phyloP scores from a whole-genome alignment of 1,140 invertebrate genomes.

The Teleogryllus occipitalis region DNA sequence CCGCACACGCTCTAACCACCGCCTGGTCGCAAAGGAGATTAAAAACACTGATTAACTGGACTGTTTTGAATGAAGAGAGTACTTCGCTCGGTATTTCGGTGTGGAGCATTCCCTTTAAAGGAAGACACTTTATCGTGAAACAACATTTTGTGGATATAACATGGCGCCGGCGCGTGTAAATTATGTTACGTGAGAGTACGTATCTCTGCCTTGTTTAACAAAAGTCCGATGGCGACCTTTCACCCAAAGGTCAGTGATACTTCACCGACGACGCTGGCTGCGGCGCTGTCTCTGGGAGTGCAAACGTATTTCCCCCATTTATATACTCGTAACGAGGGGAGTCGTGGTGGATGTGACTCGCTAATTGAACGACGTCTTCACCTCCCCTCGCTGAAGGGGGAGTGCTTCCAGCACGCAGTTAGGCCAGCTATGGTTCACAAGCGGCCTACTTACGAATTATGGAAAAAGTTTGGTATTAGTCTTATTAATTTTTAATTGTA shows the following conservation, averaged over 20 bases:
- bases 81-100: not conserved
- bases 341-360: too few species aligned
- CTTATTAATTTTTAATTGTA: too few species aligned
- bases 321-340: too few species aligned
- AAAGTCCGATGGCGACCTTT: not conserved
- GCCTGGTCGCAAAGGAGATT: not conserved
- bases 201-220: not conserved
- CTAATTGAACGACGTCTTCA: too few species aligned
- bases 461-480: too few species aligned
- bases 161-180: not conserved
- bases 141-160: not conserved
- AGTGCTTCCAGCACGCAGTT: too few species aligned
- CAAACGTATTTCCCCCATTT: too few species aligned
- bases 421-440: too few species aligned
- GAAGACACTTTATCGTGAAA: conserved; percentile 4
- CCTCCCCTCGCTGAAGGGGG: too few species aligned
- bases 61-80: conserved; percentile 4
- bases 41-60: not conserved
- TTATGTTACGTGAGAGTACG: not conserved
- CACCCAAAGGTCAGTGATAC: not conserved
- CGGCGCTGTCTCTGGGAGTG: not conserved
- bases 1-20: not conserved
- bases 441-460: too few species aligned
- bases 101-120: not conserved
- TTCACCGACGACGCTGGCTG: not conserved